phyloP scores from a whole-genome alignment of 2,797 vertebrate genomes.

The Brachyrhaphis roseni region DNA sequence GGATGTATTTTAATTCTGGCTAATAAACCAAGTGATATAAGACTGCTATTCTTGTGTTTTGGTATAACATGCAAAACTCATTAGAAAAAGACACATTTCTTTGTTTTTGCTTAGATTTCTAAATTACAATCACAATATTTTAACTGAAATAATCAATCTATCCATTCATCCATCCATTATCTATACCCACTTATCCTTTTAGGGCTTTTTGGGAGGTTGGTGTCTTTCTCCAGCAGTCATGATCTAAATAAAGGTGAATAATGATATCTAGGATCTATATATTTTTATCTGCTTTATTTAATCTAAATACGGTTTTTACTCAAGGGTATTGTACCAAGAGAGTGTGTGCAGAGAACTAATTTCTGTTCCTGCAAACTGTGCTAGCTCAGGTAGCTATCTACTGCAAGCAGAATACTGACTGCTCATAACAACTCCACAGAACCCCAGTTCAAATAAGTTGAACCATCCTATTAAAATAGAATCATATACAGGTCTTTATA shows the following conservation, averaged over 20 bases:
- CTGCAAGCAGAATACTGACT: neutral
- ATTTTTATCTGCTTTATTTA: neutral
- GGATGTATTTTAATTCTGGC: neutral
- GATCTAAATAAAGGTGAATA: no score
- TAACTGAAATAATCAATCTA: neutral
- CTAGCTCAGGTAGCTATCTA: neutral
- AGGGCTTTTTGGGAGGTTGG: neutral
- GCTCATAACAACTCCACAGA: neutral
- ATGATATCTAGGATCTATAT: neutral
- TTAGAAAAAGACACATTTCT: no score
- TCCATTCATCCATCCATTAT: neutral
- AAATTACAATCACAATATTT: neutral
- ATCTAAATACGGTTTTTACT: neutral
- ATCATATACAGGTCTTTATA: slow-evolving; percentile 43
- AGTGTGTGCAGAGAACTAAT: neutral
- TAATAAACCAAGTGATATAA: neutral
- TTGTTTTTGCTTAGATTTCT: neutral
- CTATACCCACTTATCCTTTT: neutral
- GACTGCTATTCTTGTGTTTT: neutral
- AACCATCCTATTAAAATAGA: neutral
- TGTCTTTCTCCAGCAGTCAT: neutral
- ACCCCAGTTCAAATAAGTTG: neutral
- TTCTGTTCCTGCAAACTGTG: neutral
- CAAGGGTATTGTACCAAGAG: neutral
- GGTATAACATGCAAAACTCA: neutral